phyloP scores from a whole-genome alignment of 2,888 invertebrate species.

The Cantharis nigra region DNA sequence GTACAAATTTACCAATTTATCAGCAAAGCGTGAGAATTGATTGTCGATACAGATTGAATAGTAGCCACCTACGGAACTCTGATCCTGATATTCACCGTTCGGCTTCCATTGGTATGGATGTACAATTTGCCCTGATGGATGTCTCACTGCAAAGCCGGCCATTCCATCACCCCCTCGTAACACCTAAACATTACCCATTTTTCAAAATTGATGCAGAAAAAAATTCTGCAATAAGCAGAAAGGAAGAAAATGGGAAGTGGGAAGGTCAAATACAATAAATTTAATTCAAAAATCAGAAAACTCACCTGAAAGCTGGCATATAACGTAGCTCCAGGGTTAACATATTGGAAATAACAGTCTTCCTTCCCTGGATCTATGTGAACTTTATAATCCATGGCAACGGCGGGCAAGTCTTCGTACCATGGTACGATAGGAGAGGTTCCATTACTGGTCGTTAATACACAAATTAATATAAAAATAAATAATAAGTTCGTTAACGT shows the following conservation, averaged over 20 bases:
- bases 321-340: slow-evolving; percentile 88
- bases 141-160: slow-evolving; percentile 89
- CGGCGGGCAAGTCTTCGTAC: slow-evolving; percentile 88
- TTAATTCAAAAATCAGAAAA: not conserved
- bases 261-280: not conserved
- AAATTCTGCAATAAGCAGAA: not conserved
- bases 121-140: slow-evolving; percentile 82
- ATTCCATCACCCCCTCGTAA: slow-evolving; percentile 91
- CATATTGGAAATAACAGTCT: slow-evolving; percentile 95
- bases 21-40: slow-evolving; percentile 89
- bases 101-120: slow-evolving; percentile 90
- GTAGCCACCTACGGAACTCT: slow-evolving; percentile 79
- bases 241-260: not conserved
- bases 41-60: slow-evolving; percentile 92
- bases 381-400: slow-evolving; percentile 95
- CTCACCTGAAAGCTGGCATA: slow-evolving; percentile 91
- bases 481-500: slow-evolving; percentile 17
- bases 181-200: slow-evolving; percentile 63
- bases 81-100: slow-evolving; percentile 88
- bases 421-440: slow-evolving; percentile 66
- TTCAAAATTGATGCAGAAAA: not conserved
- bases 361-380: slow-evolving; percentile 93
- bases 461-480: slow-evolving; percentile 9
- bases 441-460: slow-evolving; percentile 6
- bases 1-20: slow-evolving; percentile 87